Evolutionary conservation across 2,888 invertebrate species (phyloP), one percentile per base, ranked within the genome.

Genomic region (Pedicia rivosa): DNA sequence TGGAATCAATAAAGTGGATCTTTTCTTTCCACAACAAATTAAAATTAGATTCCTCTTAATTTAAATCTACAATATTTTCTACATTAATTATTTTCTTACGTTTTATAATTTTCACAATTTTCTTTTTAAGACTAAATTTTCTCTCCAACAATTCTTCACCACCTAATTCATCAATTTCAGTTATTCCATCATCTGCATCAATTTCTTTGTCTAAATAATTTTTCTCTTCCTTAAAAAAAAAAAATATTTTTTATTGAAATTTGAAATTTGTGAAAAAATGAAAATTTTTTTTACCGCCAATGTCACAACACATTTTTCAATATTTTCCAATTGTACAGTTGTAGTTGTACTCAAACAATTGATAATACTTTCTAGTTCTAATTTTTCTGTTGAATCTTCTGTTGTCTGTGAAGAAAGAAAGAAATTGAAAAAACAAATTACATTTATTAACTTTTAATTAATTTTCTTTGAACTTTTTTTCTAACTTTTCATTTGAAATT

Each of bases 191-290:
- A 19, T 26, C 16, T 8, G 10, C n/a, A 17, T 26, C 26, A 12
- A 35, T 35, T 35, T 35, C 35, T 8, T 35, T 26, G n/a, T 35
- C 35, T 12, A 35, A n/a, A 7, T 35, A 35, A 16, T 20, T 15
- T 16, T 16, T 16, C 3, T 35, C 26, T 13, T 12, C 12, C 27
- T 27, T 4, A 13, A 27, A 27, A 12, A 12, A 12, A 12, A 6
- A 20, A 20, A 6, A 6, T 20, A 20, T 5, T 6, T 8, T 6
- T 6, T 20, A 20, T 20, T 20, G 20, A 6, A 6, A 20, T 6
- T 5, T 6, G 8, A 20, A n/a, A n/a, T n/a, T n/a, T n/a, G n/a
- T n/a, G n/a, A 5, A 20, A 20, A 20, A 20, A 20, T 20, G 5
- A 4, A 4, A 8, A 26, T 4, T n/a, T 4, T 4, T 10, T 5